These are phyloP conservation scores for Sprattus sprattus DNA, from an alignment of 2,113 vertebrate species.

Conservation along the genomic window DNA sequence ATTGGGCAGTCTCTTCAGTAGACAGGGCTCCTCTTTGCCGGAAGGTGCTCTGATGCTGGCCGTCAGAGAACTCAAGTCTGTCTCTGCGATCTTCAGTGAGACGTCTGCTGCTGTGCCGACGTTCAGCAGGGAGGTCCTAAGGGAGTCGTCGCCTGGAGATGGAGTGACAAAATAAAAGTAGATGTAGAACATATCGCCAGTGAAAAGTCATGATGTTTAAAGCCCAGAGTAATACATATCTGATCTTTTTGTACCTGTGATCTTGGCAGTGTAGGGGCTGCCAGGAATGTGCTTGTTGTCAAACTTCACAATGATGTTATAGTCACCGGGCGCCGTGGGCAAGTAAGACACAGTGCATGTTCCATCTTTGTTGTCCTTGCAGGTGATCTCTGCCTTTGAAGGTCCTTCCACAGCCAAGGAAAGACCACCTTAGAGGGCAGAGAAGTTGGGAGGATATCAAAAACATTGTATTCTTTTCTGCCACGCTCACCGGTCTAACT, in stretches of 20 bases:
- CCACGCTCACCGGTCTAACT: not conserved
- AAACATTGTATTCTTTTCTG: not conserved
- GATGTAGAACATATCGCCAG: not conserved
- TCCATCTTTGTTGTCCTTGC: slow-evolving; percentile 95
- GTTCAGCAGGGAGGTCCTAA: slow-evolving; percentile 91
- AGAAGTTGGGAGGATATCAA: not conserved
- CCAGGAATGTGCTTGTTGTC: slow-evolving; percentile 93
- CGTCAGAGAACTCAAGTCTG: slow-evolving; percentile 85
- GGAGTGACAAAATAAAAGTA: slow-evolving; percentile 18
- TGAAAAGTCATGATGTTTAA: not conserved
- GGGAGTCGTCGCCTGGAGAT: slow-evolving; percentile 84
- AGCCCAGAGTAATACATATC: slow-evolving; percentile 21
- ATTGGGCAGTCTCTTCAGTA: slow-evolving; percentile 92
- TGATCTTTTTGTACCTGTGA: slow-evolving; percentile 77
- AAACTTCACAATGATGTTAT: slow-evolving; percentile 95
- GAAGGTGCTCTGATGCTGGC: slow-evolving; percentile 93
- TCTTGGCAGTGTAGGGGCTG: slow-evolving; percentile 94
- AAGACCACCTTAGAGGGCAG: slow-evolving; percentile 78
- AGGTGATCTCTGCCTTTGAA: slow-evolving; percentile 95
- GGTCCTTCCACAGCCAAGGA: slow-evolving; percentile 94
- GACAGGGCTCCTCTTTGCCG: slow-evolving; percentile 90
- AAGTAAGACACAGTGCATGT: slow-evolving; percentile 96
- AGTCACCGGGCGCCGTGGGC: slow-evolving; percentile 89
- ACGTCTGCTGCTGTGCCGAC: slow-evolving; percentile 92
- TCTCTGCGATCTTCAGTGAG: slow-evolving; percentile 93